Base-by-base conservation (phyloP, 2,888 invertebrate genomes). In the Periphyllus acericola region DNA sequence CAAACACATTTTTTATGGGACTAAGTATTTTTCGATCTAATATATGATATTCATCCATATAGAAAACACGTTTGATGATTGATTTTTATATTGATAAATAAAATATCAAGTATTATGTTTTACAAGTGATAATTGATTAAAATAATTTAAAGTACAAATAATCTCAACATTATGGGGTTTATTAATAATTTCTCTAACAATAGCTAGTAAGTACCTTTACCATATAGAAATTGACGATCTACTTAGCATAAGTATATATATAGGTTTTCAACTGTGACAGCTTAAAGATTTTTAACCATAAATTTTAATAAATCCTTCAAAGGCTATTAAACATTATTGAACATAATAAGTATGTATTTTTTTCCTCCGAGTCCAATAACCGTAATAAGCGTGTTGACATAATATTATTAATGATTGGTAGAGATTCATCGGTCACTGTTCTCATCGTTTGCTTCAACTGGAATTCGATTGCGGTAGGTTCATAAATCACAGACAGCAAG, bases 381-480 rank as follows among this genome's bases (percentile, higher is more conserved):
- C 25, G 25, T 34, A 79, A 55, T 55, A 79, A 25, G 32, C 34
- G 21, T 79, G 79, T 79, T 55, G 55, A 79, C 78, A 79, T 55
- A 60, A 55, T 34, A 55, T 55, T 79, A 55, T 25, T 25, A 55
- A 79, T 52, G 55, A 34, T 79, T 79, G 79, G 55, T 34, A 55
- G 34, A 79, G 52, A 79, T 55, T 79, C 32, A 79, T 74, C 11
- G 74, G 36, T 78, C 25, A 32, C 34, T 32, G 29, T 71, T 32
- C 29, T 4, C 11, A 32, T 71, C 32, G 32, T 14, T 1, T 32
- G 71, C 29, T 71, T 79, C 55, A 60, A 79, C 34, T 55, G 21
- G 3, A 55, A 34, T 34, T 55, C 34, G 5, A 55, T 79, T 79
- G 78, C 78, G 55, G 78, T 19, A 79, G 78, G 78, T 79, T 52